phyloP scores from a whole-genome alignment of 2,888 invertebrate species.

The Acronicta aceris region DNA sequence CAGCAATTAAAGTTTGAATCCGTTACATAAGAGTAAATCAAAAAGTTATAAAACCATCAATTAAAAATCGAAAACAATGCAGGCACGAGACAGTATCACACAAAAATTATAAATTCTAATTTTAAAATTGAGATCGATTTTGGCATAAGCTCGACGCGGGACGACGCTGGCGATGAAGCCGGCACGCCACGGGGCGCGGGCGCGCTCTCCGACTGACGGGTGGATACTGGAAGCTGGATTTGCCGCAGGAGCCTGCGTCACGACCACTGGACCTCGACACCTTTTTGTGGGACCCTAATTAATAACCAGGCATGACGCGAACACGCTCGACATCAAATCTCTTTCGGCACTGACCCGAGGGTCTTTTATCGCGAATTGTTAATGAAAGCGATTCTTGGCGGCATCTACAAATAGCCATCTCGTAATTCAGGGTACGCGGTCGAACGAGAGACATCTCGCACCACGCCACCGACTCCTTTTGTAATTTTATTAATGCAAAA shows the following conservation, averaged over 20 bases:
- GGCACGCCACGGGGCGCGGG: conserved; percentile 63
- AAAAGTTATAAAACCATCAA: conserved; percentile 36
- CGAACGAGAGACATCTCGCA: conserved; percentile 39
- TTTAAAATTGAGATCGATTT: conserved; percentile 56
- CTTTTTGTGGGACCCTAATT: conserved; percentile 86
- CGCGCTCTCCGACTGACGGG: conserved; percentile 71
- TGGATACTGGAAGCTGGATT: conserved; percentile 80
- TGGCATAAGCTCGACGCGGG: conserved; percentile 53
- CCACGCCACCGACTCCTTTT: conserved; percentile 43
- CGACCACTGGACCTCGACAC: conserved; percentile 82
- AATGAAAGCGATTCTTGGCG: conserved; percentile 60
- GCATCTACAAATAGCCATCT: conserved; percentile 51
- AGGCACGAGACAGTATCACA: conserved; percentile 45
- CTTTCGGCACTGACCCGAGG: conserved; percentile 55
- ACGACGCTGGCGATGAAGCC: conserved; percentile 55
- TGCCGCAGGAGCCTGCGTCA: conserved; percentile 88
- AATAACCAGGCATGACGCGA: conserved; percentile 80
- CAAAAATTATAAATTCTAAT: conserved; percentile 45
- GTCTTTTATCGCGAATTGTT: conserved; percentile 60
- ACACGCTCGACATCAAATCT: conserved; percentile 68
- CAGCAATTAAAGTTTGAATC: conserved; percentile 53
- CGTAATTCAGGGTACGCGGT: conserved; percentile 46
- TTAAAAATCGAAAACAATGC: conserved; percentile 34
- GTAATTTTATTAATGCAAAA: conserved; percentile 56
- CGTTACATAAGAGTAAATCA: conserved; percentile 47